Conservation (phyloP, 2,797 vertebrate genomes). For the Kryptolebias ocellatus region DNA sequence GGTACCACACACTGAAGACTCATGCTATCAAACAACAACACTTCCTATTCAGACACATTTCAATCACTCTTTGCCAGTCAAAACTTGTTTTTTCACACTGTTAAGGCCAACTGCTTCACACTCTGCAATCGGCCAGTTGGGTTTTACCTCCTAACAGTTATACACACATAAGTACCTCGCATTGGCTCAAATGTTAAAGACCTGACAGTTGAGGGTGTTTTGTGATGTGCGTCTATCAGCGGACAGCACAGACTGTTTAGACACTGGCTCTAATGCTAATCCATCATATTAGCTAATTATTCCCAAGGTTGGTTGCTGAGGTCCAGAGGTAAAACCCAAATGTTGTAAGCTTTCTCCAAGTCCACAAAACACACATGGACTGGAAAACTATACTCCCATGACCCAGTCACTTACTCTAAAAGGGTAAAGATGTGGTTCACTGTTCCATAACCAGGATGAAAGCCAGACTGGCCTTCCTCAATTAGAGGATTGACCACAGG, state of each 20-base stretch:
- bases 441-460: too few species aligned
- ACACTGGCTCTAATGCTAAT: constrained; percentile 33
- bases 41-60: constrained; percentile 64
- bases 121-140: constrained; percentile 13
- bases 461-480: too few species aligned
- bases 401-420: too few species aligned
- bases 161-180: not conserved
- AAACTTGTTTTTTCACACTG: constrained; percentile 38
- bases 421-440: too few species aligned
- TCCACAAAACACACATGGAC: too few species aligned
- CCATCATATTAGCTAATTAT: not conserved
- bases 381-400: too few species aligned
- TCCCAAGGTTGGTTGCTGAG: too few species aligned
- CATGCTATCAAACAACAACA: constrained; percentile 60
- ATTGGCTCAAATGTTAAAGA: constrained; percentile 36
- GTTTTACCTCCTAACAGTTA: constrained; percentile 25
- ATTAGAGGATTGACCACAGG: too few species aligned
- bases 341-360: too few species aligned
- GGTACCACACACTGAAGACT: constrained; percentile 64
- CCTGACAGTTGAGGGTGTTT: constrained; percentile 73
- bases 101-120: constrained; percentile 31
- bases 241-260: constrained; percentile 40
- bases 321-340: too few species aligned
- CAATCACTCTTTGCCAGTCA: constrained; percentile 64
- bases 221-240: constrained; percentile 57